Percentiles rank a stretch among this genome's conserved stretches.
Evolutionary conservation across 2,113 vertebrate genomes (phyloP).

Genomic region (Cyprinus carpio): DNA sequence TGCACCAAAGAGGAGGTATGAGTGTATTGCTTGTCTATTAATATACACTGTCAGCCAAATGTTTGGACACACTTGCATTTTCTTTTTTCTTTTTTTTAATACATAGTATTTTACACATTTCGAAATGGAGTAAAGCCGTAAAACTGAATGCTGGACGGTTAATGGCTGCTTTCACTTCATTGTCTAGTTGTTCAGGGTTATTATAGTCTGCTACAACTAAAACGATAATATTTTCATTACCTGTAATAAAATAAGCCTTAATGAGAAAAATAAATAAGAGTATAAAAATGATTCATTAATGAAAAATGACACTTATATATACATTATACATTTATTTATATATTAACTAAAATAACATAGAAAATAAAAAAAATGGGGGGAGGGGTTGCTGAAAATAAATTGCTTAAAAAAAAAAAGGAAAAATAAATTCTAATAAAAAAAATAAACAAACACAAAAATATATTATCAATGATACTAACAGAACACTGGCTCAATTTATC

Average conservation of each 20-base stretch:
- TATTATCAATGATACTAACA: neutral
- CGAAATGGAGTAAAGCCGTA: neutral
- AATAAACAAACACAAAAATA: neutral
- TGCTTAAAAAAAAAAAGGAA: neutral
- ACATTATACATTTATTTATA: too few species aligned
- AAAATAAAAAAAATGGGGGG: too few species aligned
- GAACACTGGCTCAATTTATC: neutral
- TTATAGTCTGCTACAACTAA: neutral
- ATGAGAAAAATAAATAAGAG: too few species aligned
- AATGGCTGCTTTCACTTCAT: neutral
- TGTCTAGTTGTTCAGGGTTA: neutral
- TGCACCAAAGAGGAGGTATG: slow-evolving; percentile 93
- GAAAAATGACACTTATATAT: too few species aligned
- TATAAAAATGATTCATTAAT: too few species aligned
- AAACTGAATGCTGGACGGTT: neutral
- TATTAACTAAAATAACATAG: too few species aligned
- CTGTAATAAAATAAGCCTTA: too few species aligned
- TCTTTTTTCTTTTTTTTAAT: neutral
- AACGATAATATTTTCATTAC: too few species aligned
- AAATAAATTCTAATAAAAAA: neutral
- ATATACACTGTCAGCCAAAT: neutral
- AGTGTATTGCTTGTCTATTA: neutral
- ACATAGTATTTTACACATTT: neutral
- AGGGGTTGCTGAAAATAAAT: neutral
- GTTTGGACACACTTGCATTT: neutral